Conservation (phyloP, 2,888 invertebrate species). For the Mactromeris polynyma region DNA sequence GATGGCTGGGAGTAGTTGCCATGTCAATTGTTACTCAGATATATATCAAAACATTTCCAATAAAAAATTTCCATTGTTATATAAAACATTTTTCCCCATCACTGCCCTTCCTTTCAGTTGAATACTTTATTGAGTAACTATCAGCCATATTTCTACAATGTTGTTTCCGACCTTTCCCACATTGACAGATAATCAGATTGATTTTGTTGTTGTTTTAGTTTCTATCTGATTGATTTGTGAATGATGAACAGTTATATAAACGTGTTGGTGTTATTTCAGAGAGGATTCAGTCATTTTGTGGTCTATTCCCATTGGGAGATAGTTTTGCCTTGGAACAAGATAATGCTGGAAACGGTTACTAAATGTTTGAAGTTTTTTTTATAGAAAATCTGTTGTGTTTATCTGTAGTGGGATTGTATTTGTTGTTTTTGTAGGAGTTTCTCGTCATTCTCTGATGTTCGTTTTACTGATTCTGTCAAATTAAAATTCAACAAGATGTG, state of each 20-base stretch:
- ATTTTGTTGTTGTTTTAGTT: background rate
- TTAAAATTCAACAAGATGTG: background rate
- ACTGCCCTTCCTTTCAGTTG: background rate
- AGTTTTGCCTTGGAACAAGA: background rate
- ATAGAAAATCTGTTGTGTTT: background rate
- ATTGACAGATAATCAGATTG: background rate
- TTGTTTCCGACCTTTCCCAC: background rate
- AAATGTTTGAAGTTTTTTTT: too few relatives aligned
- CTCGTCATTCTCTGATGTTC: background rate
- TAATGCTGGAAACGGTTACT: background rate
- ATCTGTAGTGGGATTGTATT: background rate
- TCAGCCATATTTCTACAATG: background rate
- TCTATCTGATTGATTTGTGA: background rate
- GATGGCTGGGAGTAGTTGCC: background rate
- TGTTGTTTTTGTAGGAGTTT: background rate
- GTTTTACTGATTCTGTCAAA: background rate
- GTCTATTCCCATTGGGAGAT: background rate
- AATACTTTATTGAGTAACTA: constrained; percentile 2
- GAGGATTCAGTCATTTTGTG: background rate
- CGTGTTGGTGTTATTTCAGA: background rate
- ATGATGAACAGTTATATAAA: constrained; percentile 15
- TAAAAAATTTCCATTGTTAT: background rate
- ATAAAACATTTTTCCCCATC: background rate
- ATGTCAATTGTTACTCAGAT: background rate
- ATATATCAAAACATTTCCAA: constrained; percentile 1